Evolutionary conservation across 2,113 vertebrate species (phyloP).

Genomic region (Prietella phreatophila): DNA sequence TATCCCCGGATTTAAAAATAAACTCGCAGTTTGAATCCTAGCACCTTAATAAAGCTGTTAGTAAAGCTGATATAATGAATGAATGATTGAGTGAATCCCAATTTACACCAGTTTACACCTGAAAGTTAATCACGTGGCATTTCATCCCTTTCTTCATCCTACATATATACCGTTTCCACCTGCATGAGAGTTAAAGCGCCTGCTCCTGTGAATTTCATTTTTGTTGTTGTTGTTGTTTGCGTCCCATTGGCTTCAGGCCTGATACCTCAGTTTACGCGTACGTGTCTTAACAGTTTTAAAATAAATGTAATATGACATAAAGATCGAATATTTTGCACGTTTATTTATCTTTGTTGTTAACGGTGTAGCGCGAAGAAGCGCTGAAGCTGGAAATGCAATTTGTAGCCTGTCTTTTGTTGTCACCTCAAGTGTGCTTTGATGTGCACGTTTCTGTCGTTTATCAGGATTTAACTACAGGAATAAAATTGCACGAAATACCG

Average conservation of each 20-base stretch:
- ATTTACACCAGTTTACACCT: neutral
- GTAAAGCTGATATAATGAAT: neutral
- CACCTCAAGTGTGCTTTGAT: neutral
- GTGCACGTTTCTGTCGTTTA: no score
- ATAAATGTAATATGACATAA: neutral
- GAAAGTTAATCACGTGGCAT: no score
- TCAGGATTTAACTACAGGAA: neutral
- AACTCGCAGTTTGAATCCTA: no score
- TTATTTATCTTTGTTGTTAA: constrained; percentile 22
- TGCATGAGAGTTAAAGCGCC: neutral
- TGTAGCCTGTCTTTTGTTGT: constrained; percentile 10
- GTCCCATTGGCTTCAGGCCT: neutral
- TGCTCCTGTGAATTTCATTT: neutral
- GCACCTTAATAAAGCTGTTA: neutral
- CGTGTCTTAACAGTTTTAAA: neutral
- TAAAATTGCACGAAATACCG: neutral
- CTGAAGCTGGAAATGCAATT: constrained; percentile 13
- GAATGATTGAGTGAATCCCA: neutral
- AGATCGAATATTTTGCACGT: neutral
- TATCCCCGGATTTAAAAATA: no score
- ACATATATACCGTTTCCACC: neutral
- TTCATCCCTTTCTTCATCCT: neutral
- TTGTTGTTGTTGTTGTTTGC: neutral
- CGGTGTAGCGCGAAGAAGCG: neutral
- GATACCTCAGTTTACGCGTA: neutral